Evolutionary conservation across 2,888 invertebrate genomes (phyloP).

Genomic region (Molorchus minor): DNA sequence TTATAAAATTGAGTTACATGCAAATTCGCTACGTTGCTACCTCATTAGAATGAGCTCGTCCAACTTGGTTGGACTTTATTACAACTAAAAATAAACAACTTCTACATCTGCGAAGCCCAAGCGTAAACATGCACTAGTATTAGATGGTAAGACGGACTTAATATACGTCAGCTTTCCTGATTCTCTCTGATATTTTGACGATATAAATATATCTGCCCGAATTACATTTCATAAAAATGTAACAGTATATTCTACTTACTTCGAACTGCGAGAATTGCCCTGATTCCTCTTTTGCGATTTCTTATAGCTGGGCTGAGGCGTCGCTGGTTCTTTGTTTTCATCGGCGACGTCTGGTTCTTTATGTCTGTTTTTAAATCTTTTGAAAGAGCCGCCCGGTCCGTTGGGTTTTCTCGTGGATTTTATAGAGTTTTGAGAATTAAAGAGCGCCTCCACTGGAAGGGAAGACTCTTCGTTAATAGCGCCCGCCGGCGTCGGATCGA

Average conservation of each 20-base stretch:
- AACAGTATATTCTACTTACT: constrained; percentile 23
- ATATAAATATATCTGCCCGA: too few relatives aligned
- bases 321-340: constrained; percentile 49
- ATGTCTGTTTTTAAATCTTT: constrained; percentile 70
- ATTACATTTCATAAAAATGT: too few relatives aligned
- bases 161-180: too few relatives aligned
- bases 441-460: constrained; percentile 66
- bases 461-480: constrained; percentile 67
- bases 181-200: too few relatives aligned
- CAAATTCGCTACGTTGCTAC: too few relatives aligned
- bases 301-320: constrained; percentile 46
- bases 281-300: constrained; percentile 50
- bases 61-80: too few relatives aligned
- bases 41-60: too few relatives aligned
- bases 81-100: too few relatives aligned
- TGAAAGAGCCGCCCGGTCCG: constrained; percentile 55
- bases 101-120: too few relatives aligned
- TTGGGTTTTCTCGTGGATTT: constrained; percentile 66
- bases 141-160: too few relatives aligned
- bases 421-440: constrained; percentile 62
- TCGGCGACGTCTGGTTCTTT: constrained; percentile 57
- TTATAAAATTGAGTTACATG: too few relatives aligned
- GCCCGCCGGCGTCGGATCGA: constrained; percentile 72
- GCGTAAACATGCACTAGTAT: too few relatives aligned
- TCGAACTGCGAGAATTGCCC: constrained; percentile 25